A percentile compares a stretch with the other conserved stretches of the same genome.
Evolutionary conservation across 1,140 invertebrate species (phyloP).

Genomic region (Batillaria attramentaria): DNA sequence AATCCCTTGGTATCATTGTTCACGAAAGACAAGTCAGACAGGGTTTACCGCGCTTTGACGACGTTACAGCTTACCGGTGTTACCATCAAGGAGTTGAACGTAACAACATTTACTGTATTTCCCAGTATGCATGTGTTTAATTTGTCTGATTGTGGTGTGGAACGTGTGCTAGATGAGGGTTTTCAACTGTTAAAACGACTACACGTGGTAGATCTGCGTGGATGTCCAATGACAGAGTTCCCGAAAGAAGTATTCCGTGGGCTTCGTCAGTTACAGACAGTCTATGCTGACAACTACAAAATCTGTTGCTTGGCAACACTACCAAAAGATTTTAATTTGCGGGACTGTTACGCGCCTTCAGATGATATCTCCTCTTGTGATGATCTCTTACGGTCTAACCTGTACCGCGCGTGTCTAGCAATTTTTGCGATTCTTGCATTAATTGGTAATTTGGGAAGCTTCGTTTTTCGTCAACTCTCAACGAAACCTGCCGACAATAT

Average conservation of each 20-base stretch:
- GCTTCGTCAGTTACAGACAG: background rate
- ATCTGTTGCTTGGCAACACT: background rate
- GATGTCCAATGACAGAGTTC: background rate
- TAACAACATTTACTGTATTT: background rate
- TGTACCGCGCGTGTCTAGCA: conserved; percentile 39
- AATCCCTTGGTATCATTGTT: background rate
- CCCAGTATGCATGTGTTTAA: background rate
- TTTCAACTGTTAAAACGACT: background rate
- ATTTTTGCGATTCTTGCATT: conserved; percentile 40
- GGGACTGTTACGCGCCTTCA: background rate
- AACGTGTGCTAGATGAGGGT: background rate
- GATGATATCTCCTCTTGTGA: conserved; percentile 51
- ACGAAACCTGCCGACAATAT: background rate
- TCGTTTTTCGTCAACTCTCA: conserved; percentile 39
- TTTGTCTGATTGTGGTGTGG: background rate
- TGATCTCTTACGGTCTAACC: conserved; percentile 41
- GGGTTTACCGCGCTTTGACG: background rate
- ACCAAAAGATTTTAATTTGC: background rate
- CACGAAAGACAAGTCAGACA: background rate
- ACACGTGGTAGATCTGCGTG: background rate
- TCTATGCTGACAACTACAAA: conserved; percentile 15
- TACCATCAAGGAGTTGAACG: background rate
- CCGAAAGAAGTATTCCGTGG: background rate
- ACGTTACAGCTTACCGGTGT: background rate
- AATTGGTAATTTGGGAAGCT: conserved; percentile 45